Evolutionary conservation across 2,113 vertebrate genomes (phyloP).

Genomic region (Rhizomys pruinosus): DNA sequence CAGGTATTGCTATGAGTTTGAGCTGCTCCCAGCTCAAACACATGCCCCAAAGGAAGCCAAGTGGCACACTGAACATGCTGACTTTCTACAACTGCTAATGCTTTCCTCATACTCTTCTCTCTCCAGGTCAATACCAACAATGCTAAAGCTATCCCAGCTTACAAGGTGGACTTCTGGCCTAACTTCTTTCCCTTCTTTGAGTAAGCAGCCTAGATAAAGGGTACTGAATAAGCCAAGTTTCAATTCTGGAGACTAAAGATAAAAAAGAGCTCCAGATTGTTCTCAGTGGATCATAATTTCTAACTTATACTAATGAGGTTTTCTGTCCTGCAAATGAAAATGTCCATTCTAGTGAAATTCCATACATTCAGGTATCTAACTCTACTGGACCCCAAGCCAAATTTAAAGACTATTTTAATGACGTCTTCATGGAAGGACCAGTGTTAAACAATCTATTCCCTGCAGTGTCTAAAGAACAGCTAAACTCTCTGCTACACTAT

Average conservation of each 20-base stretch:
- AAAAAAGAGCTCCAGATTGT: slow-evolving; percentile 38
- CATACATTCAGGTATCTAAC: not conserved
- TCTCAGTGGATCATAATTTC: not conserved
- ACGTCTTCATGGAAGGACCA: not conserved
- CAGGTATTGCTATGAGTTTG: not conserved
- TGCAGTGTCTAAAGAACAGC: not conserved
- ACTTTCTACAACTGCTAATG: not conserved
- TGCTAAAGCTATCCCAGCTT: not conserved
- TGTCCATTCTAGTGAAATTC: not conserved
- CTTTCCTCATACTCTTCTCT: not conserved
- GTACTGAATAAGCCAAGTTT: not conserved
- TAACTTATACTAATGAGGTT: not conserved
- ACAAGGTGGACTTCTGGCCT: not conserved
- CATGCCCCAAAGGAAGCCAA: not conserved
- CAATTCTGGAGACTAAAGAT: not conserved
- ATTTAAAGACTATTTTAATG: not conserved
- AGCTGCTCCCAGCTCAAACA: not conserved
- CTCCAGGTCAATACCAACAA: not conserved
- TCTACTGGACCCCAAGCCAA: not conserved
- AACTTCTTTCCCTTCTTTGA: not conserved
- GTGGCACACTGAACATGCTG: not conserved
- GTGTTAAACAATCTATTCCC: not conserved
- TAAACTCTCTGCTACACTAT: not conserved
- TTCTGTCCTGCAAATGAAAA: not conserved
- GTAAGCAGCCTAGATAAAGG: not conserved